Conservation (phyloP, 2,113 vertebrate species). For the Crotalus viridis region DNA sequence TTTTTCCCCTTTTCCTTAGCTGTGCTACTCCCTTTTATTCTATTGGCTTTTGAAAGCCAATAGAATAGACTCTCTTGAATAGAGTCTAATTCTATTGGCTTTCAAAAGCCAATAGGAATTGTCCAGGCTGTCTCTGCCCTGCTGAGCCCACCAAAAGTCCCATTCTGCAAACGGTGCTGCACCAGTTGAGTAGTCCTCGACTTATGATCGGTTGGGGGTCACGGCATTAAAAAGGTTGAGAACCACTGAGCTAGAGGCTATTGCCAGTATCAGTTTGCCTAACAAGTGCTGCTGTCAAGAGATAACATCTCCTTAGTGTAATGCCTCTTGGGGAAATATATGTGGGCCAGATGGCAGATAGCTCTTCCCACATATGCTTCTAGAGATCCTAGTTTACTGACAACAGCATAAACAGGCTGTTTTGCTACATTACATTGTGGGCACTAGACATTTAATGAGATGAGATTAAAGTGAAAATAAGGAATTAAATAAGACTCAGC, state of each 20-base stretch:
- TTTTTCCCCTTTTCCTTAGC: too few relatives aligned
- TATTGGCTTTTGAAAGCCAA: too few relatives aligned
- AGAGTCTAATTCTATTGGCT: too few relatives aligned
- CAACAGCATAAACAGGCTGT: background rate
- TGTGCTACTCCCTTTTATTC: too few relatives aligned
- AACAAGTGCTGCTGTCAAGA: background rate
- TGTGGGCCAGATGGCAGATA: background rate
- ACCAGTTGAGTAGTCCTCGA: too few relatives aligned
- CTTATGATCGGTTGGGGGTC: too few relatives aligned
- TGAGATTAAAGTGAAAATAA: background rate
- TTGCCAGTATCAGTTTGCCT: background rate
- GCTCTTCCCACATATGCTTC: background rate
- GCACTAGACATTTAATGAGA: background rate
- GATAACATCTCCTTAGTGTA: background rate
- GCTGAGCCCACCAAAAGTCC: too few relatives aligned
- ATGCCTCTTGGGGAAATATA: background rate
- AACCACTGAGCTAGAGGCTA: background rate
- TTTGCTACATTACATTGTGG: background rate
- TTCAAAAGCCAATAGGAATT: too few relatives aligned
- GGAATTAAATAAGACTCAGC: background rate
- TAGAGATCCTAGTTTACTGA: background rate
- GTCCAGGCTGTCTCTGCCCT: too few relatives aligned
- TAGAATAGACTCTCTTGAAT: too few relatives aligned
- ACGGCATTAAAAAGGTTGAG: too few relatives aligned
- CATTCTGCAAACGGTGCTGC: too few relatives aligned